phyloP scores from a whole-genome alignment of 1,140 invertebrate genomes.

The Brachionus koreanus region DNA sequence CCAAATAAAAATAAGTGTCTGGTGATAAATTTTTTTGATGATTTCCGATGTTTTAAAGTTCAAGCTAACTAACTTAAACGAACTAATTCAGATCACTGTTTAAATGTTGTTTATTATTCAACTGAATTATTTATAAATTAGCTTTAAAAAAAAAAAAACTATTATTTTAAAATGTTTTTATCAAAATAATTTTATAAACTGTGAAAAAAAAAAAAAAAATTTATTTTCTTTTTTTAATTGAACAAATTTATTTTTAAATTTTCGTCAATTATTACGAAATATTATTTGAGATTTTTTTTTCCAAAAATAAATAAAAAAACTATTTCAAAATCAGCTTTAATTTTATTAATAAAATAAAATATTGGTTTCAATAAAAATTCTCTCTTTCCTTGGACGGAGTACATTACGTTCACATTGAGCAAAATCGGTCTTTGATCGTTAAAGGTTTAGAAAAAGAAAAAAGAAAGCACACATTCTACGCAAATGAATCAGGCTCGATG shows the following conservation, averaged over 20 bases:
- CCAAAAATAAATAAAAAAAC: background rate
- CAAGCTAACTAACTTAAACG: too few relatives aligned
- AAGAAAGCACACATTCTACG: background rate
- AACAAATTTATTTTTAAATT: background rate
- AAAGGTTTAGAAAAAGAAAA: background rate
- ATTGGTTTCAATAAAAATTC: background rate
- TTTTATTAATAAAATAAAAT: background rate
- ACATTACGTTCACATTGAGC: background rate
- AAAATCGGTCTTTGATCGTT: background rate
- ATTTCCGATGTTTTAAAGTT: too few relatives aligned
- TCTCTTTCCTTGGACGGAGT: background rate
- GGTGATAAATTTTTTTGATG: too few relatives aligned
- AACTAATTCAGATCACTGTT: background rate
- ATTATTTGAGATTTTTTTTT: too few relatives aligned
- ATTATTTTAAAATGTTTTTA: too few relatives aligned
- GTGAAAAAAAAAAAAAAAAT: background rate
- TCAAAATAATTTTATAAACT: too few relatives aligned
- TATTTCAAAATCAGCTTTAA: background rate
- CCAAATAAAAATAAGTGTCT: too few relatives aligned
- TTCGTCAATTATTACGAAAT: constrained; percentile 5
- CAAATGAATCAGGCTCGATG: constrained; percentile 27
- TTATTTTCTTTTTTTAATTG: background rate
- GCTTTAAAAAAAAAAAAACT: too few relatives aligned
- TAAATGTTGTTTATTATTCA: too few relatives aligned
- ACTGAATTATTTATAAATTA: too few relatives aligned